Evolutionary conservation across 2,797 vertebrate species (phyloP), one percentile per base, ranked within the genome.

Genomic region (Otolemur crassicaudatus): DNA sequence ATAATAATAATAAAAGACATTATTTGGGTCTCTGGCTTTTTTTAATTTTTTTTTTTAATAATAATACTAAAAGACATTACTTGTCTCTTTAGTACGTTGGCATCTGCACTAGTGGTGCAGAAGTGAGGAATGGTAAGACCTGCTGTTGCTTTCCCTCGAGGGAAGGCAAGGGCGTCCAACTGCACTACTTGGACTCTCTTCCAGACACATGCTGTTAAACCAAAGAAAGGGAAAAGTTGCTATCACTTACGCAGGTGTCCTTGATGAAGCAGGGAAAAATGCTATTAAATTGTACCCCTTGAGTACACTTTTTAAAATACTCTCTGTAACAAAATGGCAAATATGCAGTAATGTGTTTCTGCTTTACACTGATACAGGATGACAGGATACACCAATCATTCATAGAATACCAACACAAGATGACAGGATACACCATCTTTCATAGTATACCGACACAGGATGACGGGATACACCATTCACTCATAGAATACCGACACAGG

Each of bases 311-410:
- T 90, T 86, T 77, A 46, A 23, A 87, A 49, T 70, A 29, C 72
- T 58, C 23, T 73, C 7, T 90, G 16, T 91, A 76, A 94, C 37
- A 92, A 87, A 93, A 88, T 22, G 22, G 49, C 43, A 79, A 60
- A 75, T 72, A 90, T 13, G 22, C 29, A 83, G 14, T 23, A 53
- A 67, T 20, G 8, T 58, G 19, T 23, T 72, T 83, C n/a, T n/a
- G 37, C 31, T 92, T 40, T 40, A 40, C 40, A 43, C 40, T 43
- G 40, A 43, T 4, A 43, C 40, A 43, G 40, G 40, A 43, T 43
- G 40, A 43, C 40, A 43, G 40, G 40, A 43, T 43, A 43, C 40
- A 43, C 40, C 40, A 40, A 5, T 43, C 40, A 1, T 43, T 43
- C 40, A 43, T 7, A 43, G 40, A 7, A 43, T 43, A 43, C 40